phyloP scores from a whole-genome alignment of 2,113 vertebrate genomes.

The Pterocles orientalis region DNA sequence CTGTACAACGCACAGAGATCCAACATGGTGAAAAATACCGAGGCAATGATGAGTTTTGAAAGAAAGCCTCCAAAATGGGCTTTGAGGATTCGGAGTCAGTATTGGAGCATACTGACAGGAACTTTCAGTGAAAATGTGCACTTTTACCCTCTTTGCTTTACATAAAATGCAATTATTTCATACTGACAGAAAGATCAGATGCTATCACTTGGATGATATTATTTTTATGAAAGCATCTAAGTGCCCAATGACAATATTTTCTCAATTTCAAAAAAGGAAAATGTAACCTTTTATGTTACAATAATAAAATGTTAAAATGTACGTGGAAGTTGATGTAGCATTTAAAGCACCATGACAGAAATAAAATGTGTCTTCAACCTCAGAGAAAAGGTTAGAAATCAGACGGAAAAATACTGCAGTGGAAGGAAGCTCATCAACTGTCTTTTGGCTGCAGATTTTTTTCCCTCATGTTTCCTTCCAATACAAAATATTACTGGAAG shows the following conservation, averaged over 20 bases:
- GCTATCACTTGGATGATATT: not conserved
- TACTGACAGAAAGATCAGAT: not conserved
- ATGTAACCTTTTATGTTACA: not conserved
- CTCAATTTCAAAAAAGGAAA: not conserved
- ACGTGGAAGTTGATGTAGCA: accelerated
- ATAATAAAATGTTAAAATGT: not conserved
- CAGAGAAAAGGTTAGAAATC: not conserved
- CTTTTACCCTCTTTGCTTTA: not conserved
- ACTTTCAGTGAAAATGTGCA: not conserved
- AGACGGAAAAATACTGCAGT: not conserved
- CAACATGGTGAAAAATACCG: not conserved
- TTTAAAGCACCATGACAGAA: not conserved
- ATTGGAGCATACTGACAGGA: not conserved
- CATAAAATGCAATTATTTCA: not conserved
- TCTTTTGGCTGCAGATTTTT: not conserved
- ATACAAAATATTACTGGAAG: not conserved
- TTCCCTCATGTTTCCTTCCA: not conserved
- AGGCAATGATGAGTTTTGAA: not conserved
- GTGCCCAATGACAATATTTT: not conserved
- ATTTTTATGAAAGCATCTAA: not conserved
- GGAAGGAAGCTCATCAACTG: not conserved
- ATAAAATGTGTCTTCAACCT: not conserved
- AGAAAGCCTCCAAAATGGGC: not conserved
- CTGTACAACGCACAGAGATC: not conserved
- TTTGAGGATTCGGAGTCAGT: not conserved